Conservation (phyloP, 2,113 vertebrate genomes). For the Tupaia chinensis region DNA sequence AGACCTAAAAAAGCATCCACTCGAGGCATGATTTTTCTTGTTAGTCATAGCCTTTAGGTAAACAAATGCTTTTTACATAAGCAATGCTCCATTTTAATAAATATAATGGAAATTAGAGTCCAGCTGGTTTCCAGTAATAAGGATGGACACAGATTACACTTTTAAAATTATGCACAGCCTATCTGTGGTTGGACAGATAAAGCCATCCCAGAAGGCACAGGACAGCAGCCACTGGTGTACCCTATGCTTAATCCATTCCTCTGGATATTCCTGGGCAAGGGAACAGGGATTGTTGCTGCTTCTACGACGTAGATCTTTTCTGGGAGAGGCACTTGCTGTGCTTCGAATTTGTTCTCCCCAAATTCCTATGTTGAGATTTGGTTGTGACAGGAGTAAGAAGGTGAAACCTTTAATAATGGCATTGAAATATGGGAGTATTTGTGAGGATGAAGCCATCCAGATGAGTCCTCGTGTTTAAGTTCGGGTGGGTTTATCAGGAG, state of each 20-base stretch:
- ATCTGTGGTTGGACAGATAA: constrained; percentile 75
- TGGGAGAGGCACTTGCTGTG: neutral
- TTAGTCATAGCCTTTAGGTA: constrained; percentile 26
- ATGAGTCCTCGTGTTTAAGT: too few relatives aligned
- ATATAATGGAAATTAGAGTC: constrained; percentile 69
- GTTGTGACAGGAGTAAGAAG: too few relatives aligned
- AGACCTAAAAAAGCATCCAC: neutral
- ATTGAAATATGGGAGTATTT: too few relatives aligned
- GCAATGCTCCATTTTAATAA: constrained; percentile 36
- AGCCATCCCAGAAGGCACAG: neutral
- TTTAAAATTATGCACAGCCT: constrained; percentile 84
- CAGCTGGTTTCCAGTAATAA: constrained; percentile 65
- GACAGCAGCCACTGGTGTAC: neutral
- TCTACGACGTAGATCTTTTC: neutral
- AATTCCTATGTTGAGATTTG: too few relatives aligned
- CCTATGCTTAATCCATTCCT: neutral
- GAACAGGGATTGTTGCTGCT: constrained; percentile 45
- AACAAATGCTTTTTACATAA: neutral
- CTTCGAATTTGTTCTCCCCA: too few relatives aligned
- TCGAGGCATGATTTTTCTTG: constrained; percentile 50
- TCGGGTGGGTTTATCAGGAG: too few relatives aligned
- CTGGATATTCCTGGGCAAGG: constrained; percentile 46
- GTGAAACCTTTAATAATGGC: too few relatives aligned
- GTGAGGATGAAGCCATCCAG: too few relatives aligned
- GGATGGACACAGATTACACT: constrained; percentile 63